Evolutionary conservation across 2,888 invertebrate species (phyloP).

Genomic region (Acronicta leporina): DNA sequence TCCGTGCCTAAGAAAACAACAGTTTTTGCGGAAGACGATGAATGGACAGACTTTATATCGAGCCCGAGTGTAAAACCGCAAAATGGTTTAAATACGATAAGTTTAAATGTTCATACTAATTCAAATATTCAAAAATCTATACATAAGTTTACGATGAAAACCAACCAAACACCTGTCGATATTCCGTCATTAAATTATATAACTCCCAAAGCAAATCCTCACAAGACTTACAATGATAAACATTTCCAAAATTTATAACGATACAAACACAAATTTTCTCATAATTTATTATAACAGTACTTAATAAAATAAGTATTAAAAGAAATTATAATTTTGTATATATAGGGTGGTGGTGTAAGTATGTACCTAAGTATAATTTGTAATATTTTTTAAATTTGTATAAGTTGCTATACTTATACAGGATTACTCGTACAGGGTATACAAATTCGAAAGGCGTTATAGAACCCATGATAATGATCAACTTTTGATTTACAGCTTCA

Average conservation of each 20-base stretch:
- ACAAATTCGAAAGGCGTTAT: background rate
- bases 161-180: conserved; percentile 74
- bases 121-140: conserved; percentile 75
- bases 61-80: conserved; percentile 81
- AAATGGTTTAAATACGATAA: conserved; percentile 84
- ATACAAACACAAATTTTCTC: conserved; percentile 55
- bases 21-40: conserved; percentile 79
- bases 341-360: conserved; percentile 76
- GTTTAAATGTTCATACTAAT: conserved; percentile 84
- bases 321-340: conserved; percentile 69
- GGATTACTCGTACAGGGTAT: background rate
- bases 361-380: conserved; percentile 59
- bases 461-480: no score
- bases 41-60: conserved; percentile 87
- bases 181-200: conserved; percentile 84
- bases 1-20: conserved; percentile 67
- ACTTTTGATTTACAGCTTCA: no score
- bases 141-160: conserved; percentile 69
- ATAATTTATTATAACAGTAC: conserved; percentile 70
- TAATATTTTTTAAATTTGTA: conserved; percentile 57
- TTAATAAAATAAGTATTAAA: conserved; percentile 67
- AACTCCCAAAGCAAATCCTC: conserved; percentile 79
- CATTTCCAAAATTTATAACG: conserved; percentile 89
- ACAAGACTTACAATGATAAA: conserved; percentile 77
- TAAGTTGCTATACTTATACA: conserved; percentile 1